These are phyloP conservation scores for Trilocha varians DNA, from an alignment of 2,888 invertebrate genomes.

Conservation along the genomic window DNA sequence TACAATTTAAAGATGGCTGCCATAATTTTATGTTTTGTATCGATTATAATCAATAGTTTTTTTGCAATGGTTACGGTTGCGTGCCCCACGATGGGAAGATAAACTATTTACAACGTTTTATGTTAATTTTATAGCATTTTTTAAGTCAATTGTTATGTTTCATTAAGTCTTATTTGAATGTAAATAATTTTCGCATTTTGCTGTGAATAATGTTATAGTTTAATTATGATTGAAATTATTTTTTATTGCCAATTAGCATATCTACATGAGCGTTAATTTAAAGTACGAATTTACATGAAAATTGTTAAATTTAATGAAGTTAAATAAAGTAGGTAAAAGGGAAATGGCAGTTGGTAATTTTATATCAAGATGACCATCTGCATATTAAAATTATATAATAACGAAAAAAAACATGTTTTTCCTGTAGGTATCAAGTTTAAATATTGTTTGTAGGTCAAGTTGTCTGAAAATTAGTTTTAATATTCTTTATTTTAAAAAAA, in stretches of 20 bases:
- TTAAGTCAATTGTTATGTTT: slow-evolving; percentile 22
- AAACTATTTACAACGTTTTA: slow-evolving; percentile 38
- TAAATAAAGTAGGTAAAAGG: no score
- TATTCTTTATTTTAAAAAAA: no score
- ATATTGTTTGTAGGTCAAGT: no score
- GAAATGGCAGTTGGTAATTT: no score
- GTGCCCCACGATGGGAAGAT: slow-evolving; percentile 32
- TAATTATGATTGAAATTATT: not conserved
- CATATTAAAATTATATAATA: no score
- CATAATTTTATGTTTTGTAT: slow-evolving; percentile 35
- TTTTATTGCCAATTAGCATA: not conserved
- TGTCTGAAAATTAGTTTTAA: no score
- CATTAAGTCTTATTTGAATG: slow-evolving; percentile 44
- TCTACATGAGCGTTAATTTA: not conserved
- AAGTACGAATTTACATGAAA: not conserved
- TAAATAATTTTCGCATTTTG: slow-evolving; percentile 25
- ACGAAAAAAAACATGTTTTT: no score
- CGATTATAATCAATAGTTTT: slow-evolving; percentile 45
- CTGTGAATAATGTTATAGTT: not conserved
- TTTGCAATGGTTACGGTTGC: slow-evolving; percentile 43
- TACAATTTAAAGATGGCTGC: slow-evolving; percentile 11
- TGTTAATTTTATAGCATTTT: slow-evolving; percentile 23
- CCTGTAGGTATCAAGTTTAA: no score
- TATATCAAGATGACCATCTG: no score
- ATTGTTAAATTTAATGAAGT: not conserved